Evolutionary conservation across 1,140 invertebrate genomes (phyloP), one percentile per base, ranked within the genome.

Genomic region (Drosophila pallidifrons): DNA sequence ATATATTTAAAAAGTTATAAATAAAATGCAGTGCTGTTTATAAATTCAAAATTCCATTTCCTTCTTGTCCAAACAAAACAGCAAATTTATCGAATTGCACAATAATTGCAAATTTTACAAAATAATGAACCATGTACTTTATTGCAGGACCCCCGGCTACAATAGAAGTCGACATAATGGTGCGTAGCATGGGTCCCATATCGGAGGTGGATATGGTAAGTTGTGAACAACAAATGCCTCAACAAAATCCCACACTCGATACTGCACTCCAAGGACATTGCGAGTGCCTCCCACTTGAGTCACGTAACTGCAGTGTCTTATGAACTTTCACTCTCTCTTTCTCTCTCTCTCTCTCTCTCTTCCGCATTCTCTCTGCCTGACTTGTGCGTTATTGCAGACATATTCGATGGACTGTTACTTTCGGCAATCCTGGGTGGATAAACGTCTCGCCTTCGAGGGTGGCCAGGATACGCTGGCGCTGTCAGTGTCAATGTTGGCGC

Each of bases 321-420:
- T 35, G 13, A 49, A 57, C 30, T 60, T 10, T 28, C 47, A 25
- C 58, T 49, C 10, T 41, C 15, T 25, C 28, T 52, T 5, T 30
- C 30, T 46, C 1, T 54, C 2, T 55, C 10, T 25, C 13, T 28
- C 69, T 20, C 1, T 54, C 1, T 55, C 10, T 28, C 13, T 28
- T 15, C 15, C 15, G 15, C 69, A 15, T 16, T 51, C 38, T 16
- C n/a, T 28, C 10, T 41, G 28, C 28, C 6, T 38, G 20, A 59
- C 66, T 71, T 47, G 13, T 81, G 8, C 68, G 41, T 68, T 73
- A 13, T 93, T 93, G 11, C 91, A 98, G 97, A 96, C 96, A 2
- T 98, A 98, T 92, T 97, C 96, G 13, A 97, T 98, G 96, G 97
- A 98, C 92, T 97, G 96, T 91, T 98, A 98, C 93, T 97, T 98